These are phyloP conservation scores for Caenorhabditis angaria DNA, from an alignment of 2,888 invertebrate species.

Conservation along the genomic window DNA sequence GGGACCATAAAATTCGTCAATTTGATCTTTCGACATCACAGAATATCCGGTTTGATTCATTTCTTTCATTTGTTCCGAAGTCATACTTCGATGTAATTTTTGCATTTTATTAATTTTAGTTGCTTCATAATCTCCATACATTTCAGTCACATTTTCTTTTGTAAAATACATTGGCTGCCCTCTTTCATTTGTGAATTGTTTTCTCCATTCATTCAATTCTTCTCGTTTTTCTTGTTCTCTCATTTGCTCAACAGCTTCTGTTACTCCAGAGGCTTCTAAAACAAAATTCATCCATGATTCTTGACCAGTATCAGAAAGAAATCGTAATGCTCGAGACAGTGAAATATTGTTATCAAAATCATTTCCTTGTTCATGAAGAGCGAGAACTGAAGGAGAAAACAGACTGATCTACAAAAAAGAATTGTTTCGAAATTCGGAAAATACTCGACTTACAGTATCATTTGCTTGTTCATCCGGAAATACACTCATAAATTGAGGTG, in stretches of 20 bases:
- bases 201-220: neutral
- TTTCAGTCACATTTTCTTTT: conserved; percentile 59
- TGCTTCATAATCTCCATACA: conserved; percentile 37
- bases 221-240: neutral
- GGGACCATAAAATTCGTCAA: conserved; percentile 58
- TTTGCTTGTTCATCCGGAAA: conserved; percentile 26
- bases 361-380: conserved; percentile 36
- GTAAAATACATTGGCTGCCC: conserved; percentile 61
- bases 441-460: neutral
- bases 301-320: conserved; percentile 15
- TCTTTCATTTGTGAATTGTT: conserved; percentile 1
- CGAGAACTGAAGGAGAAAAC: conserved; percentile 35
- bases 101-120: conserved; percentile 63
- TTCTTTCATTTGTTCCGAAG: conserved; percentile 51
- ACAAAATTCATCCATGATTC: conserved; percentile 34
- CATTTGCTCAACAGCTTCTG: conserved; percentile 30
- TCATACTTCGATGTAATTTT: conserved; percentile 50
- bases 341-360: conserved; percentile 35
- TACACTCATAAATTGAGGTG: conserved; percentile 38
- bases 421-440: neutral
- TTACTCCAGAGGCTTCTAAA: conserved; percentile 34
- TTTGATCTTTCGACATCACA: conserved; percentile 53
- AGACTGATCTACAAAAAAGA: conserved; percentile 28
- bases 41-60: conserved; percentile 63
- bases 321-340: conserved; percentile 19